Evolutionary conservation across 2,113 vertebrate species (phyloP).

Genomic region (Narcine bancroftii): DNA sequence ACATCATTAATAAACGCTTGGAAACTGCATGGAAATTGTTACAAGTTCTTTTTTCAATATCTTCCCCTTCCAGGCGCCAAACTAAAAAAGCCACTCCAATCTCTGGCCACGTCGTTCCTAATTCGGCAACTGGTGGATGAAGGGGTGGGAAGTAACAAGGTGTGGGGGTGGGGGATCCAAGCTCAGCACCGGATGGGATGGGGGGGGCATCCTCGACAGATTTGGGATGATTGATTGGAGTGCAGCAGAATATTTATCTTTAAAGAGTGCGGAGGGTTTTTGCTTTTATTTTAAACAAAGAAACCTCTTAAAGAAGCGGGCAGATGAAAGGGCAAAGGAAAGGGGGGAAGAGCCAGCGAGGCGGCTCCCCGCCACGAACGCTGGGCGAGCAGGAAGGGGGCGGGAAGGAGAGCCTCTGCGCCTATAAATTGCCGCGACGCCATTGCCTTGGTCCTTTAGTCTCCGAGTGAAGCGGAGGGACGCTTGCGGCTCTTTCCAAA

Average conservation of each 20-base stretch:
- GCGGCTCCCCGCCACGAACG: no score
- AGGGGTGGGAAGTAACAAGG: no score
- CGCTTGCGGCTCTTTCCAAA: not conserved
- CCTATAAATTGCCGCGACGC: not conserved
- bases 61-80: not conserved
- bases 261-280: no score
- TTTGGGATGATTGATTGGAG: no score
- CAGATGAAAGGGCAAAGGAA: no score
- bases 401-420: not conserved
- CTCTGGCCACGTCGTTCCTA: not conserved
- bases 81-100: not conserved
- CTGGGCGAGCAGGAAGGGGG: not conserved
- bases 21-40: no score
- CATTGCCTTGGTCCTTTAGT: not conserved
- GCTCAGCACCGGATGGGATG: conserved; percentile 14
- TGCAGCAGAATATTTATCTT: no score
- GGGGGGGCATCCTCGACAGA: not conserved
- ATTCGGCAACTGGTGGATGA: not conserved
- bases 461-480: not conserved
- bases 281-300: no score
- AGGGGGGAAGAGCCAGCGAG: no score
- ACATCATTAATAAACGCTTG: no score
- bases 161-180: no score
- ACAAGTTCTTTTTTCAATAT: not conserved
- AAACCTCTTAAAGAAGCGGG: no score